Conservation (phyloP, 2,888 invertebrate genomes). For the Orthonychiurus folsomi region DNA sequence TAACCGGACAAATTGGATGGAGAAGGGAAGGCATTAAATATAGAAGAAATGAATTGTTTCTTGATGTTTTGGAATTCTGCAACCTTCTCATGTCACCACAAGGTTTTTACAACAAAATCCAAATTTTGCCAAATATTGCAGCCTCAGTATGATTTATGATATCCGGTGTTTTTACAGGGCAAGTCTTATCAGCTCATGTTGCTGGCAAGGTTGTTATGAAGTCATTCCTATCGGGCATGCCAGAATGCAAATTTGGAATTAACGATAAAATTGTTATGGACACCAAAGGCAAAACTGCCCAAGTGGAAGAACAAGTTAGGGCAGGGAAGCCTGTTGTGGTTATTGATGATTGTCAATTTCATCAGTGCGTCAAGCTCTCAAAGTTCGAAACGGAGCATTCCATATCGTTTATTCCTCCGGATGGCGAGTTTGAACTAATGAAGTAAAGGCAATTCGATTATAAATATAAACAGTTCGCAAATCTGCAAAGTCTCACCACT, state of each 20-base stretch:
- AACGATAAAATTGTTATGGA: constrained; percentile 99
- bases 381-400: constrained; percentile 99
- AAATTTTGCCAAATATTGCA: neutral
- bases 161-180: constrained; percentile 53
- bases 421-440: constrained; percentile 99
- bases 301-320: constrained; percentile 64
- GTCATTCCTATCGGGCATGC: constrained; percentile 98
- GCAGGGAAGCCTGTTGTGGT: constrained; percentile 98
- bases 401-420: constrained; percentile 99
- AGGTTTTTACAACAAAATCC: too few species aligned
- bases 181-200: constrained; percentile 96
- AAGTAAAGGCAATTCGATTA: too few species aligned
- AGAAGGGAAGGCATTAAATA: constrained; percentile 98
- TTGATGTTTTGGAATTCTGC: constrained; percentile 97
- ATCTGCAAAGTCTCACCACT: neutral
- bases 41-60: constrained; percentile 92
- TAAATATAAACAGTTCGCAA: neutral
- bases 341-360: constrained; percentile 99
- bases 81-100: constrained; percentile 99
- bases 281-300: constrained; percentile 70
- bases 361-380: constrained; percentile 98
- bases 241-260: constrained; percentile 92
- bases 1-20: constrained; percentile 98
- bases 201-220: constrained; percentile 99
- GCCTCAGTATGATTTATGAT: neutral